Base-by-base conservation (phyloP, 2,888 invertebrate genomes). In the Agrochola lychnidis region DNA sequence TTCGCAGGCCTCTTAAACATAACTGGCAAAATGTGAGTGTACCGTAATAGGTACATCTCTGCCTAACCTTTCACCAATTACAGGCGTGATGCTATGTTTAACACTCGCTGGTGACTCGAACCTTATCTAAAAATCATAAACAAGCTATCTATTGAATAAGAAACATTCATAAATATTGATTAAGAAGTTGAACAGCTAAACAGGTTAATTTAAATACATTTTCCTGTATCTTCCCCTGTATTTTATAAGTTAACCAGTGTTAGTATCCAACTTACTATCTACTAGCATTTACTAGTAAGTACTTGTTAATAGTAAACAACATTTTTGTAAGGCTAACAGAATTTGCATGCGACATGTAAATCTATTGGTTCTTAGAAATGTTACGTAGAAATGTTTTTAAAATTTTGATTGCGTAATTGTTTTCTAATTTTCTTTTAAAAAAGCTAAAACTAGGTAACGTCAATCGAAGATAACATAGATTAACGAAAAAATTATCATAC, bases 91-190 rank as follows among this genome's bases (percentile, higher is more conserved):
- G 4, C 12, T 48, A 40, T 25, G 12, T 30, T 57, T 51, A 42
- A 10, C 1, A 36, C 0, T 4, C 16, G 10, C 19, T 48, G 6
- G 4, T 53, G 42, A 76, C 3, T 40, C 10, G 30, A 70, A n/a
- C 12, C 2, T 36, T 7, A 12, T 2, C 36, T n/a, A 53, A 25
- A 59, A 72, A 53, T 25, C 22, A 62, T 48, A 67, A 67, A 53
- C 9, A 30, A 53, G 19, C 0, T 42, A 64, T 66, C 40, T 16
- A 48, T 64, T 59, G 22, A 73, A 72, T 62, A 62, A 16, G 10
- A 51, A 22, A 51, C 40, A 66, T 61, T 70, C 53, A 82, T 81
- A 56, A 81, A 79, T 70, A 80, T 79, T 69, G 30, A 75, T 80
- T 30, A 30, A 70, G 53, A 61, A 61, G 48, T 61, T 61, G 19